phyloP scores from a whole-genome alignment of 92 coral and sea anemone genomes.

The Pocillopora meandrina region DNA sequence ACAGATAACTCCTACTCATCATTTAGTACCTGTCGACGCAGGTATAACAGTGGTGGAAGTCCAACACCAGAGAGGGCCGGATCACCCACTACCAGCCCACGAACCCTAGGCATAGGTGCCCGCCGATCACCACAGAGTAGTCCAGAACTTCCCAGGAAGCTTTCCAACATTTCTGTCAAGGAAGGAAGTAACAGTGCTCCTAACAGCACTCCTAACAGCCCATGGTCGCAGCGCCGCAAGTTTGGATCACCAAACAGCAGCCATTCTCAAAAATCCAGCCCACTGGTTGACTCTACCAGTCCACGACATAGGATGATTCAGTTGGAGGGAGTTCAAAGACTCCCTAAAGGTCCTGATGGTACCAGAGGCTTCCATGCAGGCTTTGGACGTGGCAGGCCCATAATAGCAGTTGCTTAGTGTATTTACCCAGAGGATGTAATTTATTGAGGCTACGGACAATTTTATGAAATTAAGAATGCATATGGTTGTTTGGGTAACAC shows the following conservation, averaged over 20 bases:
- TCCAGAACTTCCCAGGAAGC: conserved; percentile 76
- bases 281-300: conserved; percentile 79
- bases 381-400: conserved; percentile 84
- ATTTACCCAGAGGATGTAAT: not conserved
- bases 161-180: conserved; percentile 33
- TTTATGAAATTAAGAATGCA: too few relatives aligned
- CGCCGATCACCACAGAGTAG: conserved; percentile 88
- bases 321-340: conserved; percentile 84
- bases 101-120: conserved; percentile 53
- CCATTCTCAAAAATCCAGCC: conserved; percentile 70
- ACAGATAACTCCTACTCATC: conserved; percentile 88
- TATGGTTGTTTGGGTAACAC: too few relatives aligned
- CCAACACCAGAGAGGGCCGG: conserved; percentile 55
- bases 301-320: conserved; percentile 91
- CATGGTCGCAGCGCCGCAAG: conserved; percentile 94
- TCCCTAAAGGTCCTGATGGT: conserved; percentile 98
- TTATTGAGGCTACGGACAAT: not conserved
- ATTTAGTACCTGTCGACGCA: conserved; percentile 88
- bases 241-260: conserved; percentile 67
- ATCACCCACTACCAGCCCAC: conserved; percentile 63
- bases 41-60: conserved; percentile 62
- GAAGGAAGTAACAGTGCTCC: conserved; percentile 89
- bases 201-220: conserved; percentile 89
- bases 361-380: conserved; percentile 84
- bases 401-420: conserved; percentile 81